Evolutionary conservation across 2,797 vertebrate genomes (phyloP), one percentile per base, ranked within the genome.

Genomic region (Tinamus major): DNA sequence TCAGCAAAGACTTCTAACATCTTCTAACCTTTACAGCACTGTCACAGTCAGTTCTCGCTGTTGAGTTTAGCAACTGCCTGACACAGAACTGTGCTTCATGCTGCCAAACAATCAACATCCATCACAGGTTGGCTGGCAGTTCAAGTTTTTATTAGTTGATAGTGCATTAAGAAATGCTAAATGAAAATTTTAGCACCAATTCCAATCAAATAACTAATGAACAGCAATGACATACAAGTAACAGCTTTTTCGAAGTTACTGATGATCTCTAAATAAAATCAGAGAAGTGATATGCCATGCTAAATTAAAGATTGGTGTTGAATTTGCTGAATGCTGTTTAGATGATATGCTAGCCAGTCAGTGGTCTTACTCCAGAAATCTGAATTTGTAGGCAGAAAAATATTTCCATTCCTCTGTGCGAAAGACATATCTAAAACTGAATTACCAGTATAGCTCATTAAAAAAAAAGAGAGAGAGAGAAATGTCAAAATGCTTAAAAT

Each of bases 1-100:
- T 65, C 8, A 1, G 1, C 21, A 39, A 58, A 21, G 24, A 44
- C 0, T 0, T 72, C 27, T 90, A 20, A 1, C 37, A 77, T 31
- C 27, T 85, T 55, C 83, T 69, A 62, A 80, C 29, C 48, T 86
- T 19, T 75, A 70, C n/a, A 51, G 39, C 15, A 7, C 31, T 46
- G 13, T 1, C 1, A 78, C 42, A 80, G 14, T 46, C n/a, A 46
- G 19, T 56, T 84, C 16, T 74, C 21, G 10, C 37, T 37, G 4
- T 41, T 74, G 39, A 41, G 27, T 42, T 51, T 42, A 53, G 39
- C 79, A 68, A 27, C 17, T 9, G 17, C 19, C 35, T 56, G 74
- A 53, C 6, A 70, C 1, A 5, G 18, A 46, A 39, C 1, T 0
- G 23, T 71, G 15, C 15, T 94, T 80, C 70, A 46, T 64, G 29